phyloP scores from a whole-genome alignment of 2,113 vertebrate genomes.

The Nesoenas mayeri region DNA sequence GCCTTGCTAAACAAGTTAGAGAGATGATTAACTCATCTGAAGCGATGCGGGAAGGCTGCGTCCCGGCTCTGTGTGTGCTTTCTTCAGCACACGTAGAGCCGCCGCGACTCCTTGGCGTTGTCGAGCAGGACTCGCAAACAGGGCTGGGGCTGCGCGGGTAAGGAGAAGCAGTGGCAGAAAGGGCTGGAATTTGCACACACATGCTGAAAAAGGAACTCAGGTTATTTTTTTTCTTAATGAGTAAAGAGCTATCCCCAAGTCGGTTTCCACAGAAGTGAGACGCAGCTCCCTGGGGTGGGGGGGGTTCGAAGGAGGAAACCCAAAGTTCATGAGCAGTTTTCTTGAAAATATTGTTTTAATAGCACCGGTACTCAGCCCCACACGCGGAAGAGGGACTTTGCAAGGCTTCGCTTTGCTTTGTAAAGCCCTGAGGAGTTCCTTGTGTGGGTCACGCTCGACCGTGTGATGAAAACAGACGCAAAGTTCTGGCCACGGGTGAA shows the following conservation, averaged over 20 bases:
- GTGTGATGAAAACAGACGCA: not conserved
- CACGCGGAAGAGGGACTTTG: accelerated
- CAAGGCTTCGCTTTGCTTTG: not conserved
- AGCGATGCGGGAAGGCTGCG: not conserved
- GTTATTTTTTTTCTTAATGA: conserved; percentile 3
- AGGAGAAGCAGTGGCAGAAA: not conserved
- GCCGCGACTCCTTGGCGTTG: not conserved
- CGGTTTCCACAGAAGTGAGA: conserved; percentile 33
- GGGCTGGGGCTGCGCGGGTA: not conserved
- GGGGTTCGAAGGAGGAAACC: not conserved
- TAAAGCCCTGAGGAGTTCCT: not conserved
- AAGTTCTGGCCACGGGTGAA: not conserved
- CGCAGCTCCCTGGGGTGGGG: not conserved
- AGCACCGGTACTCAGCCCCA: not conserved
- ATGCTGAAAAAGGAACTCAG: not conserved
- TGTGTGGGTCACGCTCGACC: not conserved
- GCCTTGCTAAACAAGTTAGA: conserved; percentile 30
- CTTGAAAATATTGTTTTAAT: not conserved
- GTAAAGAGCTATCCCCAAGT: not conserved
- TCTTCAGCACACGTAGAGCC: not conserved
- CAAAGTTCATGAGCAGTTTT: conserved; percentile 16
- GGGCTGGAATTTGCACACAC: not conserved
- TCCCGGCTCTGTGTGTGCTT: not conserved
- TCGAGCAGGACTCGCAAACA: not conserved
- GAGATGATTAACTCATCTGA: conserved; percentile 45